Evolutionary conservation across 2,113 vertebrate species (phyloP).

Genomic region (Nothobranchius furzeri): DNA sequence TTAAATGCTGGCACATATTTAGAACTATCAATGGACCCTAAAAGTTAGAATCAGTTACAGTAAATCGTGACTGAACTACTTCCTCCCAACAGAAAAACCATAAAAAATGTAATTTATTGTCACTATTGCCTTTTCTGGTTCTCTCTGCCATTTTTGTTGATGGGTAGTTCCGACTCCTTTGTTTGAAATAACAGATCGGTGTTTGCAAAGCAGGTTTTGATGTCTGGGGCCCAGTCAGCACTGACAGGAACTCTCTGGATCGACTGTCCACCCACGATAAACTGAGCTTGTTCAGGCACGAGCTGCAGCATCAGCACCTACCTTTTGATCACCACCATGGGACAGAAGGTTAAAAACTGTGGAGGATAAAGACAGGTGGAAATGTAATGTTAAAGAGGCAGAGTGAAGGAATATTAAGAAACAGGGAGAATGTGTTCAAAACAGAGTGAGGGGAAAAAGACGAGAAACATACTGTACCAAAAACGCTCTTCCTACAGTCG

Average conservation of each 20-base stretch:
- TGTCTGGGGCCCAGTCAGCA: conserved; percentile 53
- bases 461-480: background rate
- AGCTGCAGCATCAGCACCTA: conserved; percentile 73
- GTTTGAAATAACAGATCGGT: conserved; percentile 44
- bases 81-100: conserved; percentile 18
- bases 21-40: conserved; percentile 19
- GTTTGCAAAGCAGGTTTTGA: conserved; percentile 40
- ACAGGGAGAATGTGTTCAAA: conserved; percentile 1
- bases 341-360: conserved; percentile 56
- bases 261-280: conserved; percentile 69
- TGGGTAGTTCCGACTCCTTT: conserved; percentile 36
- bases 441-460: background rate
- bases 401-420: conserved; percentile 27
- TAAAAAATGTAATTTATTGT: conserved; percentile 63
- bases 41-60: conserved; percentile 11
- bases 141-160: conserved; percentile 40
- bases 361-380: conserved; percentile 60
- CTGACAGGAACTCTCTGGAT: conserved; percentile 53
- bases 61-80: conserved; percentile 17
- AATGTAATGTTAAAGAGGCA: conserved; percentile 50
- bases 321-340: conserved; percentile 67
- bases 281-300: conserved; percentile 69
- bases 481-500: conserved; percentile 1
- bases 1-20: conserved; percentile 40
- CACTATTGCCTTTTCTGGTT: conserved; percentile 39